Evolutionary conservation across 1,140 invertebrate species (phyloP).

Genomic region (Trichonephila clavata): DNA sequence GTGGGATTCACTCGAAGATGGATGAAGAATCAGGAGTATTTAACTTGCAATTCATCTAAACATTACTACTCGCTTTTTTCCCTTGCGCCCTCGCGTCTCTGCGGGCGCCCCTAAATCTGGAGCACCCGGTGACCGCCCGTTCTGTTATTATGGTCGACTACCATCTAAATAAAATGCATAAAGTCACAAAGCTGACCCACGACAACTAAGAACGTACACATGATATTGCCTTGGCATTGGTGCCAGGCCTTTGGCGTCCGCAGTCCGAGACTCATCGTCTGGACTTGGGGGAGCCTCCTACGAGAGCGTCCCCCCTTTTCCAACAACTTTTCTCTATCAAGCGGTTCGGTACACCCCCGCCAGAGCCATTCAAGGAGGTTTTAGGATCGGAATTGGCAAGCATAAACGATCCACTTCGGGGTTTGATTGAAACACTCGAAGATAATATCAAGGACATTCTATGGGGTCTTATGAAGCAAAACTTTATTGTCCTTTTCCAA

Average conservation of each 20-base stretch:
- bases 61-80: neutral
- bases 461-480: too few species aligned
- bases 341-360: constrained; percentile 27
- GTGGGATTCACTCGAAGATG: neutral
- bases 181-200: constrained; percentile 64
- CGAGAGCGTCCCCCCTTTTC: neutral
- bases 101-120: constrained; percentile 50
- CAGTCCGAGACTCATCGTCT: constrained; percentile 71
- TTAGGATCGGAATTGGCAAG: neutral
- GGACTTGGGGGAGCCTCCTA: constrained; percentile 65
- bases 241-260: constrained; percentile 60
- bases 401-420: neutral
- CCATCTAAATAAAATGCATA: constrained; percentile 73
- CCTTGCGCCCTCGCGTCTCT: neutral
- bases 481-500: too few species aligned
- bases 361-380: neutral
- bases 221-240: constrained; percentile 57
- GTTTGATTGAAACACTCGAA: constrained; percentile 10
- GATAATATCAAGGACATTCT: neutral
- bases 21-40: neutral
- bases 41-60: constrained; percentile 23
- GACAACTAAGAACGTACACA: constrained; percentile 29
- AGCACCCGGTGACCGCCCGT: neutral
- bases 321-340: constrained; percentile 24
- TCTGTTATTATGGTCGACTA: constrained; percentile 63